These are phyloP conservation scores for Andrena bucephala DNA, from an alignment of 2,888 invertebrate genomes.

Conservation along the genomic window DNA sequence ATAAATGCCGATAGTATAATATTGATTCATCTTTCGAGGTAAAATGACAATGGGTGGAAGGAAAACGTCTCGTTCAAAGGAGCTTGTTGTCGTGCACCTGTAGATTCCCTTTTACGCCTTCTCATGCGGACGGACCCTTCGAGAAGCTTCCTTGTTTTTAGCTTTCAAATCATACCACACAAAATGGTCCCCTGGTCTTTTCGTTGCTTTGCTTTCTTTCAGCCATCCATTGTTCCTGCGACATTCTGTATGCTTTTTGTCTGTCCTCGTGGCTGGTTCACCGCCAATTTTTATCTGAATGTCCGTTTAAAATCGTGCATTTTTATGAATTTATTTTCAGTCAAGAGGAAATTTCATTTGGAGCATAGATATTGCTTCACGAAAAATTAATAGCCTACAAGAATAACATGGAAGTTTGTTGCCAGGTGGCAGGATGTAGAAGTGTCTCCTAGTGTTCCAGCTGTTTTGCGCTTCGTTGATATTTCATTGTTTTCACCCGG, in stretches of 20 bases:
- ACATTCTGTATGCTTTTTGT: conserved; percentile 10
- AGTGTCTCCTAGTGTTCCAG: conserved; percentile 23
- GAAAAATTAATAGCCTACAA: conserved; percentile 3
- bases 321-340: neutral
- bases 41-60: conserved; percentile 29
- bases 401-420: conserved; percentile 26
- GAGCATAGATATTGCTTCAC: neutral
- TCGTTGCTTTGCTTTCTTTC: conserved; percentile 26
- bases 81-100: conserved; percentile 50
- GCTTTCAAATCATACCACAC: conserved; percentile 42
- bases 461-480: conserved; percentile 31
- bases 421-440: conserved; percentile 15
- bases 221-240: conserved; percentile 16
- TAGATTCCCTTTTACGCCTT: conserved; percentile 43
- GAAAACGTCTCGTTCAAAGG: conserved; percentile 42
- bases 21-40: conserved; percentile 29
- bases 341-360: neutral
- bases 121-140: conserved; percentile 24
- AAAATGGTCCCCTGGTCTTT: neutral
- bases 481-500: conserved; percentile 25
- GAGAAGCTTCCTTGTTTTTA: conserved; percentile 31
- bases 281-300: conserved; percentile 17
- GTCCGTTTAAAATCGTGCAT: neutral
- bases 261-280: neutral
- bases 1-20: conserved; percentile 38